Base-by-base conservation (phyloP, 2,888 invertebrate species). In the Drosophila infuscata region DNA sequence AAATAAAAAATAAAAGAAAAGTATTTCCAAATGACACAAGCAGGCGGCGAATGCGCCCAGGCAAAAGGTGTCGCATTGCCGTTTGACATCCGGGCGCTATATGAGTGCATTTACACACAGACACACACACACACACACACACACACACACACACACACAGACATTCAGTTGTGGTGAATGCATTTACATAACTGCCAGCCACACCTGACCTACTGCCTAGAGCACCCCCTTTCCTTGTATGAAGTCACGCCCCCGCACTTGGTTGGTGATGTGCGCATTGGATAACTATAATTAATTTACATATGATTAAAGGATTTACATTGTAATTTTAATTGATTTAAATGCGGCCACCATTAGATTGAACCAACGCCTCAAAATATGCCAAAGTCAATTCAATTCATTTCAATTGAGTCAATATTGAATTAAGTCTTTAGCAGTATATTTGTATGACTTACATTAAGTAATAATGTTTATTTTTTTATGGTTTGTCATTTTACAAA, bases 301-400 rank as follows among this genome's bases (percentile, higher is more conserved):
- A 88, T 89, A 80, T 89, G 85, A 89, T 89, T 89, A 85, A 85
- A 49, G 77, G 88, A 88, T 89, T 85, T 80, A 72, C 67, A 76
- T 76, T 66, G 76, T 88, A 88, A 85, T 85, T 88, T 77, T 82
- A 89, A 46, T 46, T 89, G 82, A 85, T 78, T 83, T 75, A 62
- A 78, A 74, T 65, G 58, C 68, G 48, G 53, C 15, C 57, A 54
- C 41, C 36, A 35, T 57, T 64, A 49, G 52, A 12, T 49, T 46
- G 20, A 48, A 73, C 46, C 72, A 63, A 63, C 43, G 51, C 62
- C 57, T 72, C 46, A 17, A 61, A 72, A 71, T 35, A 38, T n/a
- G 32, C 46, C 36, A 72, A 72, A 54, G 46, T 46, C 15, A 29
- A 72, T 60, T 58, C 51, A 71, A 70, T 56, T 71, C 32, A 36